Evolutionary conservation across 64 coral and sea anemone species (phyloP), one percentile per base, ranked within the genome.

Genomic region (Dendrophyllia cribrosa): DNA sequence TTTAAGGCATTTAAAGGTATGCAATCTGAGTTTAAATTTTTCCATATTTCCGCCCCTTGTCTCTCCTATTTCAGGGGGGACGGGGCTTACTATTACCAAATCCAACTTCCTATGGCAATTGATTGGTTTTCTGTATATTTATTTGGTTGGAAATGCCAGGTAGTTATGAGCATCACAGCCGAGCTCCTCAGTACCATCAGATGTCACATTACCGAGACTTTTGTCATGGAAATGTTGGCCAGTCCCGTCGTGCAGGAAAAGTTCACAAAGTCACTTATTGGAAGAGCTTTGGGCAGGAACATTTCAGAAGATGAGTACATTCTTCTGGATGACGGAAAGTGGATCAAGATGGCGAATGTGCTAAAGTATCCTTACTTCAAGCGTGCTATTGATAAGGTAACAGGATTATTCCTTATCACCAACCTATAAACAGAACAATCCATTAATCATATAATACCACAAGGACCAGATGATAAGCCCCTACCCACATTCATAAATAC

Each of bases 301-400:
- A 34, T 75, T 46, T 49, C 43, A 16, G 47, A 75, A 3, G 47
- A 75, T 75, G 72, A 49, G 17, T 75, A 51, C 47, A 51, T 75
- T 16, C 72, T 17, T 51, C 19, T 75, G 5, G 45, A 75, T 5
- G 72, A 75, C 3, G 47, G 47, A 20, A 75, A 49, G 47, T 16
- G 45, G 44, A 51, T 75, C 15, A 75, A 75, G 26, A 51, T 75
- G 72, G 9, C 13, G 45, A 49, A 75, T 46, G 13, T 75, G 12
- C 6, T 75, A 0, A 51, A 75, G 19, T 75, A 75, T n/a, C 72
- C 43, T 16, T 75, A 51, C 47, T 46, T 75, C 14, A 75, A 75
- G 43, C 72, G 72, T 49, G 72, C 72, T 11, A 75, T 75, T 16
- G 47, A 49, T 5, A 75, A 75, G 72, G 72, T 75, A 51, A 64